A percentile compares a stretch with the other conserved stretches of the same genome.
Conservation (phyloP, 2,888 invertebrate genomes). For the Isoperla grammatica region DNA sequence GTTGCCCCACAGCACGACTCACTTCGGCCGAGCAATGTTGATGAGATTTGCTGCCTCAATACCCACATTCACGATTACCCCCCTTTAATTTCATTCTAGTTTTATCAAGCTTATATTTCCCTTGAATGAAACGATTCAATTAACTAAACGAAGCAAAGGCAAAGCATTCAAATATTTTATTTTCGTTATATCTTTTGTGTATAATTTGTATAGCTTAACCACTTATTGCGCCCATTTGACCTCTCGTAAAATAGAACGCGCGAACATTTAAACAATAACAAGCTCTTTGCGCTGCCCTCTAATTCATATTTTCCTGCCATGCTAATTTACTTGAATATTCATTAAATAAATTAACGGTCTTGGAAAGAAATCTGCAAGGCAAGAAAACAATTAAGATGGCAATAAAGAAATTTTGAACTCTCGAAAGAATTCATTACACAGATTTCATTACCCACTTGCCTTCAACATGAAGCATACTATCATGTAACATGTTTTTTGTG, state of each 20-base stretch:
- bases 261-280: no score
- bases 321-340: slow-evolving; percentile 25
- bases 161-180: no score
- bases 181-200: no score
- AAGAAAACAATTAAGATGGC: slow-evolving; percentile 19
- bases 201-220: no score
- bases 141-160: no score
- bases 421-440: slow-evolving; percentile 16
- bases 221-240: no score
- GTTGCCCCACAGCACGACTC: slow-evolving; percentile 27
- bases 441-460: slow-evolving; percentile 2
- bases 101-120: no score
- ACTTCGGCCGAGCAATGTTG: slow-evolving; percentile 29
- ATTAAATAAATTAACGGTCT: slow-evolving; percentile 24
- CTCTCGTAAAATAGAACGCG: no score
- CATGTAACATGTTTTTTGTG: no score
- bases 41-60: slow-evolving; percentile 28
- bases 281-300: no score
- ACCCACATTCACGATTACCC: neutral
- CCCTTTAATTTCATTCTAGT: no score
- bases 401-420: slow-evolving; percentile 18
- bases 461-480: neutral
- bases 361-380: slow-evolving; percentile 18
- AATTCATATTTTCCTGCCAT: slow-evolving; percentile 7
- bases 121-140: no score